A percentile compares a stretch with the other conserved stretches of the same genome.
Evolutionary conservation across 2,888 invertebrate species (phyloP).

Genomic region (Pristionchus fissidentatus): DNA sequence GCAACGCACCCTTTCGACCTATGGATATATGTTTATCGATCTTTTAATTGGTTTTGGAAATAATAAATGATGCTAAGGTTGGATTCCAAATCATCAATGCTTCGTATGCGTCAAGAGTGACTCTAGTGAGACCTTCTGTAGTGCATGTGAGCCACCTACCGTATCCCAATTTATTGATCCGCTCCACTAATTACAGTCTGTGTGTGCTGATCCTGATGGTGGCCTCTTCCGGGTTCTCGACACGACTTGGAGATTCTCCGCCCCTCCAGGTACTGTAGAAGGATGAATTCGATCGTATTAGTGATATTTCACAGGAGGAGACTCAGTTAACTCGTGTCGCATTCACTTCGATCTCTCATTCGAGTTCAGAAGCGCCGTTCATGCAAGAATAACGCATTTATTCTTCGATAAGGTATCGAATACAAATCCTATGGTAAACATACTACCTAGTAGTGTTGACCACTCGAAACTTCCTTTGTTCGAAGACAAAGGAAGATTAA

Average conservation of each 20-base stretch:
- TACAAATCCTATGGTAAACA: too few species aligned
- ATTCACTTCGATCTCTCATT: constrained; percentile 47
- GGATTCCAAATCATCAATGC: constrained; percentile 68
- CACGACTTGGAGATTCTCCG: constrained; percentile 46
- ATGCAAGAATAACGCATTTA: constrained; percentile 32
- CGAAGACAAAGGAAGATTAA: too few species aligned
- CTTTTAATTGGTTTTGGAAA: too few species aligned
- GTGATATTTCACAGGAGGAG: not conserved
- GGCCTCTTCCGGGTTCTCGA: constrained; percentile 43
- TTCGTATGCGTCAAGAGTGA: constrained; percentile 70
- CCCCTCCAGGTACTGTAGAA: not conserved
- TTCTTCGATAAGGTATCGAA: constrained; percentile 41
- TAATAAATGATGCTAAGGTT: constrained; percentile 12
- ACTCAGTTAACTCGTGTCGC: not conserved
- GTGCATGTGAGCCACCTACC: constrained; percentile 61
- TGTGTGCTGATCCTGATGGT: constrained; percentile 43
- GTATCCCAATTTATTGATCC: not conserved
- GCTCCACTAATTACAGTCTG: not conserved
- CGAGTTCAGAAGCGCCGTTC: constrained; percentile 11
- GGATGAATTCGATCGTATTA: not conserved
- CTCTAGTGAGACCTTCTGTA: constrained; percentile 66
- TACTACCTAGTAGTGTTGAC: too few species aligned
- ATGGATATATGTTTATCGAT: too few species aligned
- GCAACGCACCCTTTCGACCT: too few species aligned
- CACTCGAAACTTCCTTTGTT: too few species aligned